Percentiles rank a stretch among this genome's conserved stretches.
These are phyloP conservation scores for Helogale parvula DNA, from an alignment of 2,113 vertebrate genomes.

Conservation along the genomic window DNA sequence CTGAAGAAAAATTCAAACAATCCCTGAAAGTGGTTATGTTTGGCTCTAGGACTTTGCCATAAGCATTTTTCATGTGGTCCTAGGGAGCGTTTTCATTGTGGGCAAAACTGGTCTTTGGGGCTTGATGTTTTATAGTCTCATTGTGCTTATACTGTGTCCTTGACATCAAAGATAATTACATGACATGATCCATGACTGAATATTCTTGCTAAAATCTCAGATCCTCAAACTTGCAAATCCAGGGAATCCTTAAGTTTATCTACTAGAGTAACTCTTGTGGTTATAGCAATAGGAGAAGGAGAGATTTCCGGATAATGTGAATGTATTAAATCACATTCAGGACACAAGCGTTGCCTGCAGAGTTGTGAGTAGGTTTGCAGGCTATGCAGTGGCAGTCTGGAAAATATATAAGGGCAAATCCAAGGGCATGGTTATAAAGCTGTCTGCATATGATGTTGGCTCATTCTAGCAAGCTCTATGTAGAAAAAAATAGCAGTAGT, in stretches of 20 bases:
- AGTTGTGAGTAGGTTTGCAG: neutral
- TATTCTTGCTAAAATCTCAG: slow-evolving; percentile 24
- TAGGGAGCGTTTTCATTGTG: neutral
- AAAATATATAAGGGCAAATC: neutral
- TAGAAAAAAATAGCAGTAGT: neutral
- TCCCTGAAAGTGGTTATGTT: neutral
- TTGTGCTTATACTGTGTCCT: neutral
- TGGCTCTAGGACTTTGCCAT: neutral
- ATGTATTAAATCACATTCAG: neutral
- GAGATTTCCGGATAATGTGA: neutral
- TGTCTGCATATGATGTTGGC: neutral
- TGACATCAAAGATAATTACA: neutral
- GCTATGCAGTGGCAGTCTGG: neutral
- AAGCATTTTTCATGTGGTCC: neutral
- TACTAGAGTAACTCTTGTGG: neutral
- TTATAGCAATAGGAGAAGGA: neutral
- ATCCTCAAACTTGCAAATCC: neutral
- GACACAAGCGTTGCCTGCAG: neutral
- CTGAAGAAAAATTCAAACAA: neutral
- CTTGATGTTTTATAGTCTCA: neutral
- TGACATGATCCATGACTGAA: neutral
- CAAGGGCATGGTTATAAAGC: neutral
- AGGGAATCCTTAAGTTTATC: neutral
- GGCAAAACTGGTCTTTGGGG: neutral
- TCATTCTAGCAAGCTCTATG: neutral